Evolutionary conservation across 2,797 vertebrate species (phyloP).

Genomic region (Lerista edwardsae): DNA sequence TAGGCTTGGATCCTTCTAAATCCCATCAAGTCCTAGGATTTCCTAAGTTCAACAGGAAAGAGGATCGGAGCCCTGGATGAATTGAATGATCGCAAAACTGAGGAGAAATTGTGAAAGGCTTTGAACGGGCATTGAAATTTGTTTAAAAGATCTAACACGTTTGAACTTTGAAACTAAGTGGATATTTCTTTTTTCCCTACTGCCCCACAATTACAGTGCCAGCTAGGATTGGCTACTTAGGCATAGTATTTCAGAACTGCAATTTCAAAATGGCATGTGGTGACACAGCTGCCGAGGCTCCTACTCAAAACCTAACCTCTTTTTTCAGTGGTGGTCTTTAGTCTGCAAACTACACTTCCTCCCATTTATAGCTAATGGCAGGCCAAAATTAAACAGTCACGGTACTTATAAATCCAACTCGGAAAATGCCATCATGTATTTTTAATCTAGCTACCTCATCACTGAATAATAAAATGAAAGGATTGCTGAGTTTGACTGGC

Average conservation of each 20-base stretch:
- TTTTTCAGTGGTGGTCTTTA: constrained; percentile 33
- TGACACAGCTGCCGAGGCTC: constrained; percentile 8
- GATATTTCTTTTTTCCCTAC: neutral
- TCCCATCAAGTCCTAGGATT: neutral
- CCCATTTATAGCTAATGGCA: constrained; percentile 65
- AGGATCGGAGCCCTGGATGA: neutral
- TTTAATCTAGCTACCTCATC: constrained; percentile 75
- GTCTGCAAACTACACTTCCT: constrained; percentile 56
- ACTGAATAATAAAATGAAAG: constrained; percentile 73
- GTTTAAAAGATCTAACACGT: constrained; percentile 1
- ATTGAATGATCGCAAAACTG: neutral
- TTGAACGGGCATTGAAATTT: constrained; percentile 16
- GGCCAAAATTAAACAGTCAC: constrained; percentile 54
- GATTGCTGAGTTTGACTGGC: constrained; percentile 72
- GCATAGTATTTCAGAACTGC: constrained; percentile 14
- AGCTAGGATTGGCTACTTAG: constrained; percentile 21
- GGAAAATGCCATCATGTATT: constrained; percentile 79
- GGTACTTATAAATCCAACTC: constrained; percentile 62
- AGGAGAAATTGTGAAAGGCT: neutral
- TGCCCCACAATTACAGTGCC: constrained; percentile 16
- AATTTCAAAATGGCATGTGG: constrained; percentile 39
- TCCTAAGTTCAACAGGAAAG: neutral
- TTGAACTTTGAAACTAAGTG: constrained; percentile 14
- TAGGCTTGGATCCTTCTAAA: neutral
- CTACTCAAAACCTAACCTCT: constrained; percentile 10